Evolutionary conservation across 2,888 invertebrate species (phyloP), one percentile per base, ranked within the genome.

Genomic region (Drosophila conformis): DNA sequence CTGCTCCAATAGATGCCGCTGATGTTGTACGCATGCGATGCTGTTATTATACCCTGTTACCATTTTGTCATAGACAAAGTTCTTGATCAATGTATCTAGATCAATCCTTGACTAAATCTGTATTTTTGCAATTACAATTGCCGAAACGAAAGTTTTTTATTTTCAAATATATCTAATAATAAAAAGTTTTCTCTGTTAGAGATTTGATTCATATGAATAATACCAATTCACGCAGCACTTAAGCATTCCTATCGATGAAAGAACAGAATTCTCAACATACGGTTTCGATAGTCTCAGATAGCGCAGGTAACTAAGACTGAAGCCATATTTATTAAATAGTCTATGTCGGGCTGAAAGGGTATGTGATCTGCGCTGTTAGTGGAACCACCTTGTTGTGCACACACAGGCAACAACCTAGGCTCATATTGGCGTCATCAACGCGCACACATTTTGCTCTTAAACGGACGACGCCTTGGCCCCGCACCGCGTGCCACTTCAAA

Each of bases 1-100:
- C 83, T 90, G 90, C 87, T 87, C 90, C 87, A 87, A 86, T 90
- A 87, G 90, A 78, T 82, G 71, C 67, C 58, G 74, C 64, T 86
- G 85, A 76, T 87, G 83, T 57, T 68, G 35, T 69, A 35, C 42
- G 51, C 83, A 82, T 83, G 74, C 75, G 66, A 80, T 76, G 78
- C 82, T 72, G 64, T 78, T 83, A 71, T 64, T 27, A 56, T 56
- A 56, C 56, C n/a, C 56, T 56, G 13, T 5, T 27, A 38, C 2
- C 38, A 2, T 38, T 29, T 2, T n/a, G 2, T 53, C 33, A 53
- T 13, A n/a, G 11, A 13, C 15, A 21, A 31, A 52, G 21, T 11
- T 21, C 13, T 21, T 21, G 13, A 15, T 46, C 13, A 27, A n/a
- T 11, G 29, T n/a, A 21, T 21, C n/a, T 21, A 40, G 1, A 10